A percentile compares a stretch with the other conserved stretches of the same genome.
These are phyloP conservation scores for Paralichthys olivaceus DNA, from an alignment of 2,113 vertebrate genomes.

Conservation along the genomic window DNA sequence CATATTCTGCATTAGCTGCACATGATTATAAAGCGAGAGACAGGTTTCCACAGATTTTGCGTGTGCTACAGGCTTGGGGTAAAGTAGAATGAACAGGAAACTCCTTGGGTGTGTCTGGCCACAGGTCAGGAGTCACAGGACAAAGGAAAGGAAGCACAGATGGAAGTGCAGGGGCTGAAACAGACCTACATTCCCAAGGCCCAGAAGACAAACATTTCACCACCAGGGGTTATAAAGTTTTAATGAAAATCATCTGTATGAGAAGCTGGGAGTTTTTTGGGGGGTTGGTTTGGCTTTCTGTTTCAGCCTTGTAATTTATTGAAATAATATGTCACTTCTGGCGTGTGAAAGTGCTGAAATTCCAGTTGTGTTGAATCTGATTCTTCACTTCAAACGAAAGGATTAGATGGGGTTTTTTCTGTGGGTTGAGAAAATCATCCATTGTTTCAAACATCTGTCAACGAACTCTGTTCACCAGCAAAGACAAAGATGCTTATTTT, in stretches of 20 bases:
- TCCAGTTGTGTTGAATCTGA: slow-evolving; percentile 43
- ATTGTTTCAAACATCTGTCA: slow-evolving; percentile 20
- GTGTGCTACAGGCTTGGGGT: slow-evolving; percentile 4
- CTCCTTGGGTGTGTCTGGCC: slow-evolving; percentile 71
- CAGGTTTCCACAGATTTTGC: slow-evolving; percentile 22
- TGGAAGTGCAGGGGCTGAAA: slow-evolving; percentile 74
- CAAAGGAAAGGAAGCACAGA: slow-evolving; percentile 80
- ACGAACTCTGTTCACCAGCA: background rate
- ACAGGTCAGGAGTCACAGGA: slow-evolving; percentile 80
- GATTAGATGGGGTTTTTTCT: slow-evolving; percentile 20
- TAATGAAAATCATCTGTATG: slow-evolving; percentile 78
- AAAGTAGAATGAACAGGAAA: slow-evolving; percentile 67
- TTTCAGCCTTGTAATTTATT: slow-evolving; percentile 51
- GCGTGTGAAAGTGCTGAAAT: slow-evolving; percentile 35
- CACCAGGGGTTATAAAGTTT: slow-evolving; percentile 52
- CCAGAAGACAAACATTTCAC: slow-evolving; percentile 72
- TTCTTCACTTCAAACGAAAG: slow-evolving; percentile 40
- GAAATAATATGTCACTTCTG: slow-evolving; percentile 50
- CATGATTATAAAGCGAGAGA: slow-evolving; percentile 1
- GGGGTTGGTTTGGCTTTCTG: slow-evolving; percentile 21
- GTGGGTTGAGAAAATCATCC: slow-evolving; percentile 21
- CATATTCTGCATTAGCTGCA: background rate
- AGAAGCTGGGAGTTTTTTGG: slow-evolving; percentile 24
- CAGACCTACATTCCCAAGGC: slow-evolving; percentile 71
- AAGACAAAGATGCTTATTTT: slow-evolving; percentile 27